Conservation (phyloP, 1,140 invertebrate genomes). For the Pseudomyrmex gracilis region DNA sequence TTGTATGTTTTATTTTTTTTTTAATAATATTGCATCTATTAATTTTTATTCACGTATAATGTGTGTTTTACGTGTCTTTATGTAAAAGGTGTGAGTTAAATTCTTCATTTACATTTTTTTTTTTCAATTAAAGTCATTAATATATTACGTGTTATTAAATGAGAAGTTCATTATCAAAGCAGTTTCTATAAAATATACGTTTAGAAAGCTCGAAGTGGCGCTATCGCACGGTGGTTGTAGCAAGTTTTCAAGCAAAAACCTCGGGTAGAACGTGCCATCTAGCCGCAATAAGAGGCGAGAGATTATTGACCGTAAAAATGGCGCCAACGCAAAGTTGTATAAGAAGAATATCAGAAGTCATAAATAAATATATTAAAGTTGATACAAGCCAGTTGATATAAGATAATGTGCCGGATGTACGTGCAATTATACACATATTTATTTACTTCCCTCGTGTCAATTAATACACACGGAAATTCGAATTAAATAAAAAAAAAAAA, state of each 20-base stretch:
- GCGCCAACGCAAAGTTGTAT: constrained; percentile 76
- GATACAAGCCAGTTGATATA: constrained; percentile 42
- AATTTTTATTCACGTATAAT: no score
- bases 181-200: background rate
- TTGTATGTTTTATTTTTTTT: no score
- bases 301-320: constrained; percentile 83
- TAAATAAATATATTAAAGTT: constrained; percentile 24
- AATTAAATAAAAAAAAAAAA: no score
- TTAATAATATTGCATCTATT: no score
- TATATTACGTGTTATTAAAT: constrained; percentile 1
- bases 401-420: background rate
- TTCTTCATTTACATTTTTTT: background rate
- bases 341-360: constrained; percentile 55
- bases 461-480: no score
- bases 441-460: no score
- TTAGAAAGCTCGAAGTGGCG: constrained; percentile 66
- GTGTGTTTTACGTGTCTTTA: no score
- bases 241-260: constrained; percentile 65
- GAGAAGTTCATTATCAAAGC: constrained; percentile 27
- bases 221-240: constrained; percentile 70
- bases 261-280: constrained; percentile 78
- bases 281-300: constrained; percentile 62
- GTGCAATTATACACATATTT: no score
- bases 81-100: background rate
- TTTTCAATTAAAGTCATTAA: background rate